Evolutionary conservation across 2,113 vertebrate genomes (phyloP).

Genomic region (Gorsachius goisagi): DNA sequence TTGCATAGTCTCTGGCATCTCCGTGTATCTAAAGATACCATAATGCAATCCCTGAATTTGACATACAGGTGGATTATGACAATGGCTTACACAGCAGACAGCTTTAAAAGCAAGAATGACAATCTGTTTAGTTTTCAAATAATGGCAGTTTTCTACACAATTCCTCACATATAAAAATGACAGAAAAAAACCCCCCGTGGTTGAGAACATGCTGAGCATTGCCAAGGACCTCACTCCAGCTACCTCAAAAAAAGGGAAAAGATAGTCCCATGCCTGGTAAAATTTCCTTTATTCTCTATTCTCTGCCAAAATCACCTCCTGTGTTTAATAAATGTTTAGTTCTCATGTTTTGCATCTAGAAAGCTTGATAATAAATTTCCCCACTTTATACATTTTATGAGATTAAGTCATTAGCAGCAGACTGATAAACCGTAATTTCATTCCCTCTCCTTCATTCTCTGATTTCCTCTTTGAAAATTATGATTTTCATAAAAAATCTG

Average conservation of each 20-base stretch:
- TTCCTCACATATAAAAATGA: not conserved
- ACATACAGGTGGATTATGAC: conserved; percentile 15
- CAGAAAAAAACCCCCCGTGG: not conserved
- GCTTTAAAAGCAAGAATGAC: not conserved
- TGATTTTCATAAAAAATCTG: not conserved
- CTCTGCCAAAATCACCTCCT: not conserved
- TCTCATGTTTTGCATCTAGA: not conserved
- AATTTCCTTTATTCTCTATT: not conserved
- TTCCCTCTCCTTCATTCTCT: not conserved
- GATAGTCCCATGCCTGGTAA: not conserved
- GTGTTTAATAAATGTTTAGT: not conserved
- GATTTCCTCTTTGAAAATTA: not conserved
- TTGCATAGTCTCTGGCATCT: not conserved
- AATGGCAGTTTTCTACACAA: not conserved
- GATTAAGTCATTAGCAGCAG: not conserved
- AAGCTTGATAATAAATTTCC: not conserved
- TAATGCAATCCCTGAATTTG: not conserved
- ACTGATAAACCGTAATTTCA: not conserved
- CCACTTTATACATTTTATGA: not conserved
- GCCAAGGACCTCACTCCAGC: not conserved
- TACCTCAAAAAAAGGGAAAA: not conserved
- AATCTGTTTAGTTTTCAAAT: conserved; percentile 11
- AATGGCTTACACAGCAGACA: not conserved
- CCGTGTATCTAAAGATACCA: not conserved
- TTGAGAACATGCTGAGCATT: not conserved